These are phyloP conservation scores for Sus scrofa DNA, from an alignment of 2,113 vertebrate genomes.

Conservation along the genomic window T2T-Sscrofa CM000816.6:21431001-21431500, in stretches of 20 bases:
- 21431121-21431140: slow-evolving; percentile 22
- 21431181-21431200: not conserved
- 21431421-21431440: not conserved
- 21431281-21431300: not conserved
- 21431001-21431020: no score
- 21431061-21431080: no score
- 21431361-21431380: not conserved
- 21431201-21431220: not conserved
- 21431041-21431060: no score
- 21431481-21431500: no score
- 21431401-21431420: not conserved
- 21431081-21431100: no score
- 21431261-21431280: not conserved
- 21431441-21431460: not conserved
- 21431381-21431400: not conserved
- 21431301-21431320: not conserved
- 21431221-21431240: not conserved
- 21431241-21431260: not conserved
- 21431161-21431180: not conserved
- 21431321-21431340: not conserved
- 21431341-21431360: not conserved
- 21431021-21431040: no score
- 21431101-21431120: not conserved
- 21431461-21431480: not conserved
- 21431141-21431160: not conserved